phyloP scores from a whole-genome alignment of 2,888 invertebrate species.

The Alviniconcha strummeri region DNA sequence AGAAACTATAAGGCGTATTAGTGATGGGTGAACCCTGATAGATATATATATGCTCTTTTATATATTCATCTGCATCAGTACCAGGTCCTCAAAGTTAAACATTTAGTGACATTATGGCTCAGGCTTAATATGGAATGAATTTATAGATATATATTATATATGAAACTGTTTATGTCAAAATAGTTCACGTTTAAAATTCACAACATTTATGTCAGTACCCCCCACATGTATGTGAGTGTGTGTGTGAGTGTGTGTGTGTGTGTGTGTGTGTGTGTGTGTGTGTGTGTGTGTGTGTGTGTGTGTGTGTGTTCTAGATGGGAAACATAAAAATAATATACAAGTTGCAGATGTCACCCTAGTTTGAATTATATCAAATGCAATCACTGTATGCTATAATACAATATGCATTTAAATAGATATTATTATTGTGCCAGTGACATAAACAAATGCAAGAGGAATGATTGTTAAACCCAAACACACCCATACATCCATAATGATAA shows the following conservation, averaged over 20 bases:
- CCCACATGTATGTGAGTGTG: background rate
- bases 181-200: background rate
- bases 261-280: conserved; percentile 6
- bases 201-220: background rate
- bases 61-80: too few relatives aligned
- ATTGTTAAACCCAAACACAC: too few relatives aligned
- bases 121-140: background rate
- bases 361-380: background rate
- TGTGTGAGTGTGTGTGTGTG: background rate
- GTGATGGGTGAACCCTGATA: too few relatives aligned
- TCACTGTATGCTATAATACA: background rate
- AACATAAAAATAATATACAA: too few relatives aligned
- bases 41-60: background rate
- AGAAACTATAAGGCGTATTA: too few relatives aligned
- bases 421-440: background rate
- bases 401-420: background rate
- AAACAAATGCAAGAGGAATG: background rate
- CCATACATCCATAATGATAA: too few relatives aligned
- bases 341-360: background rate
- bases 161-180: background rate
- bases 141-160: background rate
- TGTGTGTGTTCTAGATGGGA: background rate
- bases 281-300: background rate
- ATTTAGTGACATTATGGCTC: background rate
- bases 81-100: background rate